Percentiles rank a stretch among this genome's conserved stretches.
phyloP scores from a whole-genome alignment of 1,140 invertebrate species.

The Drosophila miranda region DNA sequence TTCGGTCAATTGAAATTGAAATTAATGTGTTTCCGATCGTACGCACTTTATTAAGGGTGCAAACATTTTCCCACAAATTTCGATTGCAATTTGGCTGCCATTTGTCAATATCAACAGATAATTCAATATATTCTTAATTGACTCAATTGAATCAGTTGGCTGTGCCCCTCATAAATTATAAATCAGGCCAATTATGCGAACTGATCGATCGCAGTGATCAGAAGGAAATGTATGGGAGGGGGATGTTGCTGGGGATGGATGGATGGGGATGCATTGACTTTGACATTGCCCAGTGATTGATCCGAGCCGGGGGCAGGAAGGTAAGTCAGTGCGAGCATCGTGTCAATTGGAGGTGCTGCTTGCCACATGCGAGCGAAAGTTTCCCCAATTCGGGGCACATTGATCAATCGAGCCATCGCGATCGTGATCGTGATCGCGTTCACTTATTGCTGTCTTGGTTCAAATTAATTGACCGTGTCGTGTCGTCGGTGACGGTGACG shows the following conservation, averaged over 20 bases:
- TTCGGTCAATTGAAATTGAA: constrained; percentile 49
- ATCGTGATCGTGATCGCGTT: constrained; percentile 15
- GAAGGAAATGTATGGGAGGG: neutral
- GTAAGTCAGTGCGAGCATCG: constrained; percentile 1
- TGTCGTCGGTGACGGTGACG: constrained; percentile 30
- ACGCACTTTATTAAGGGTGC: constrained; percentile 44
- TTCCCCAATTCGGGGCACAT: constrained; percentile 31
- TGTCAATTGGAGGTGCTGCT: constrained; percentile 56
- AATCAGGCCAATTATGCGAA: constrained; percentile 68
- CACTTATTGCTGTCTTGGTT: constrained; percentile 44
- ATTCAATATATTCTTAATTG: constrained; percentile 72
- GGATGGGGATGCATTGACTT: constrained; percentile 31
- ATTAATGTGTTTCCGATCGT: constrained; percentile 14
- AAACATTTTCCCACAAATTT: constrained; percentile 57
- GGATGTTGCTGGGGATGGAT: neutral
- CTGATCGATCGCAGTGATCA: constrained; percentile 22
- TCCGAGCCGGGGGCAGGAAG: constrained; percentile 2
- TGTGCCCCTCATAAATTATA: constrained; percentile 58
- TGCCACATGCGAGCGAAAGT: constrained; percentile 41
- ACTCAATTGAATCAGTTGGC: constrained; percentile 69
- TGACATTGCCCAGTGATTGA: constrained; percentile 58
- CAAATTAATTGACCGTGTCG: constrained; percentile 68
- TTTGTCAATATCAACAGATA: constrained; percentile 76
- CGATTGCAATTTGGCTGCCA: constrained; percentile 64
- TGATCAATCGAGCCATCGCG: constrained; percentile 54